These are phyloP conservation scores for Echinops telfairi DNA, from an alignment of 2,113 vertebrate genomes.

Conservation along the genomic window DNA sequence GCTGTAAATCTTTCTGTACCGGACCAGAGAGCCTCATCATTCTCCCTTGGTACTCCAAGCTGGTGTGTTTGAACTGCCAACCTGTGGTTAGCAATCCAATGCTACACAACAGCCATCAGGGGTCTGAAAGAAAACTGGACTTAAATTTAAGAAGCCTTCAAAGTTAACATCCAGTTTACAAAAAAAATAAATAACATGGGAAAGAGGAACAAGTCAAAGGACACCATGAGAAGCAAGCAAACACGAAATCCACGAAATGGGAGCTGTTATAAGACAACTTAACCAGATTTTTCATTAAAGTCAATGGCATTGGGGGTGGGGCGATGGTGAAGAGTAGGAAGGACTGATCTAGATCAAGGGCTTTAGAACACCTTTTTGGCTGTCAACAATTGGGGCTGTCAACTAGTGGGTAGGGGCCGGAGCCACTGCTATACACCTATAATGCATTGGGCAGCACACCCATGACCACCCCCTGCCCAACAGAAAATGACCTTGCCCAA, in stretches of 20 bases:
- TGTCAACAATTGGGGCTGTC: neutral
- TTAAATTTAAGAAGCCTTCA: conserved; percentile 40
- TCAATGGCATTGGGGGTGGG: neutral
- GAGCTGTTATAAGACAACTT: neutral
- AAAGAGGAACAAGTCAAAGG: conserved; percentile 50
- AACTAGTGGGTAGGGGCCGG: neutral
- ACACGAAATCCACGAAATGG: conserved; percentile 38
- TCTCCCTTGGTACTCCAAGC: too few relatives aligned
- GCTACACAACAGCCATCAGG: too few relatives aligned
- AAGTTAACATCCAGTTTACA: conserved; percentile 19
- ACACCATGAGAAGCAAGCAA: neutral
- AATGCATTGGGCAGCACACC: neutral
- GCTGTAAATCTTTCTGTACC: too few relatives aligned
- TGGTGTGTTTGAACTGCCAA: too few relatives aligned
- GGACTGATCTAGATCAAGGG: too few relatives aligned
- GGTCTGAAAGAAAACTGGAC: conserved; percentile 21
- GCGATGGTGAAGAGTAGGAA: neutral
- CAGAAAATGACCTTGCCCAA: neutral
- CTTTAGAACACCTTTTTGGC: conserved; percentile 44
- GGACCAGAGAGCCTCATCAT: too few relatives aligned
- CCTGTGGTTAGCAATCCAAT: too few relatives aligned
- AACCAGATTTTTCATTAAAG: conserved; percentile 10
- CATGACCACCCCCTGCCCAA: neutral
- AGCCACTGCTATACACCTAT: neutral
- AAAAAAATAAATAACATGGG: conserved; percentile 34